phyloP scores from a whole-genome alignment of 2,113 vertebrate genomes.

The Pampusana beccarii region DNA sequence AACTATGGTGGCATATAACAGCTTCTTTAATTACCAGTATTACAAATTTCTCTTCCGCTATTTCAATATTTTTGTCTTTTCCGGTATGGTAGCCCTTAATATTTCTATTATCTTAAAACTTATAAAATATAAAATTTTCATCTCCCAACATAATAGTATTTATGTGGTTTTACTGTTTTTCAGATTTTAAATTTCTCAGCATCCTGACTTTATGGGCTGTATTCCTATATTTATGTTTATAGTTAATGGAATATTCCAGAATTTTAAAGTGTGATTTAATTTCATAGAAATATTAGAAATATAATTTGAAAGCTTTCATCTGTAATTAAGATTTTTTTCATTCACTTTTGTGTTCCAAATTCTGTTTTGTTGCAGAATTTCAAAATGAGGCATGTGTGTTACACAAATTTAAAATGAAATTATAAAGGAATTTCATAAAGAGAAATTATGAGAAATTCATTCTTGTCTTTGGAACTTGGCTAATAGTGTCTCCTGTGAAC shows the following conservation, averaged over 20 bases:
- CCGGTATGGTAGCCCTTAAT: background rate
- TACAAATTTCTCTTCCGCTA: background rate
- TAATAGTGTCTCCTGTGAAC: background rate
- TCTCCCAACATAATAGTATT: background rate
- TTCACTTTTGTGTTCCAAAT: background rate
- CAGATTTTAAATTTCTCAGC: background rate
- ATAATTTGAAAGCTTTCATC: background rate
- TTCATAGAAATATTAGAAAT: background rate
- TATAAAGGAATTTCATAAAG: background rate
- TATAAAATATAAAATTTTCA: background rate
- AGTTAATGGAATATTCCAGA: background rate
- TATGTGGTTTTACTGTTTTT: background rate
- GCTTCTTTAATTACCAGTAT: background rate
- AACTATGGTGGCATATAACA: background rate
- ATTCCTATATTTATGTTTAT: background rate
- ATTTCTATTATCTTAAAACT: background rate
- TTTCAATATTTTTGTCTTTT: background rate
- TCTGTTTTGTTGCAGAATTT: background rate
- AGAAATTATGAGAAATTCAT: background rate
- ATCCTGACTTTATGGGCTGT: background rate
- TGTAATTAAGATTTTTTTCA: background rate
- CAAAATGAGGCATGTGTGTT: accelerated
- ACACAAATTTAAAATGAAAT: background rate
- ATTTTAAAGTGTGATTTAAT: background rate
- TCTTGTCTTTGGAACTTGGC: background rate